phyloP scores from a whole-genome alignment of 2,797 vertebrate genomes.

The Protosalanx chinensis region DNA sequence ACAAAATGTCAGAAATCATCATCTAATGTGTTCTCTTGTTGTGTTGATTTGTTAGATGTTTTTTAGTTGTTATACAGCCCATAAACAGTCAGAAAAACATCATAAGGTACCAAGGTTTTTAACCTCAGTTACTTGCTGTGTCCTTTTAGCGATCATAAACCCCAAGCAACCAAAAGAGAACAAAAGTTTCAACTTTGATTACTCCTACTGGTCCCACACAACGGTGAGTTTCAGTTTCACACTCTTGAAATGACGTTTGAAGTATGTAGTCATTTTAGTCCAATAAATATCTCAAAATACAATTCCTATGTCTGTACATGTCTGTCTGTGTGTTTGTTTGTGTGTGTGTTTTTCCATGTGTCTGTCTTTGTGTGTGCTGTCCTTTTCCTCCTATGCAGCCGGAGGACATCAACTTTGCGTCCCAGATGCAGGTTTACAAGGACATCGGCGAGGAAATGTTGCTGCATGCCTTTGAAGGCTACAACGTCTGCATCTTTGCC shows the following conservation, averaged over 20 bases:
- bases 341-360: background rate
- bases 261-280: background rate
- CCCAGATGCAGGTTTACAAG: constrained; percentile 83
- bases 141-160: constrained; percentile 85
- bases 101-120: background rate
- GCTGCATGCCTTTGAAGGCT: constrained; percentile 86
- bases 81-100: background rate
- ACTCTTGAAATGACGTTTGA: background rate
- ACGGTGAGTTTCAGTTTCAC: constrained; percentile 69
- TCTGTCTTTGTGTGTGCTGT: too few relatives aligned
- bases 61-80: background rate
- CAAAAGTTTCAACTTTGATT: constrained; percentile 99
- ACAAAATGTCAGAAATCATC: background rate
- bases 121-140: constrained; percentile 17
- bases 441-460: constrained; percentile 90
- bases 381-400: constrained; percentile 63
- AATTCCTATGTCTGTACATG: background rate
- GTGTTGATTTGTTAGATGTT: background rate
- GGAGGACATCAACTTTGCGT: constrained; percentile 83
- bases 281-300: background rate
- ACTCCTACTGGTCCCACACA: constrained; percentile 90
- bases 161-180: constrained; percentile 98
- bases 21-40: background rate
- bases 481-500: constrained; percentile 89
- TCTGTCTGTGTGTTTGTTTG: background rate